Percentiles rank a stretch among this genome's conserved stretches.
Conservation (phyloP, 1,140 invertebrate species). For the Melanaphis sacchari region DNA sequence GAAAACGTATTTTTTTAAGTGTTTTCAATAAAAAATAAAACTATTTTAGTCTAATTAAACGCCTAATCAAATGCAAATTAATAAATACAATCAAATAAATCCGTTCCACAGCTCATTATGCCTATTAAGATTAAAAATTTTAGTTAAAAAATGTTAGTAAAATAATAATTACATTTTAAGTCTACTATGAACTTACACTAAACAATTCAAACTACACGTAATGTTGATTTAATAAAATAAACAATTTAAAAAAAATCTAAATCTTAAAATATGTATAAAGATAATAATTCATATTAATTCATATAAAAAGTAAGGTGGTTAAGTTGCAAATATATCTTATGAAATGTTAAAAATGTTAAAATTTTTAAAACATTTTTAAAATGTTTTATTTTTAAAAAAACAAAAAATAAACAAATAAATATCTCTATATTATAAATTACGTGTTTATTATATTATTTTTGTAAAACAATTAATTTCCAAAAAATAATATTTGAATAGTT, state of each 20-base stretch:
- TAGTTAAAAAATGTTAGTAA: no score
- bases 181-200: no score
- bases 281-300: not conserved
- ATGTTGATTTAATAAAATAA: not conserved
- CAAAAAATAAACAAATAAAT: no score
- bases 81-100: not conserved
- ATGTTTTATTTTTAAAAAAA: no score
- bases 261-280: not conserved
- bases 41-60: no score
- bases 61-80: not conserved
- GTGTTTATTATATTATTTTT: not conserved
- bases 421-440: not conserved
- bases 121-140: accelerated
- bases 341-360: no score
- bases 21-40: no score
- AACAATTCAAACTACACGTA: no score
- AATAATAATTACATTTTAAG: no score
- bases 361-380: no score
- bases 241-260: not conserved
- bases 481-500: not conserved
- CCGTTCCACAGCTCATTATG: no score
- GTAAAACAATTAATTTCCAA: not conserved
- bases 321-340: not conserved
- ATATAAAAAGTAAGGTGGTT: not conserved
- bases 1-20: no score